Conservation (phyloP, 1,140 invertebrate species). For the Arion vulgaris region DNA sequence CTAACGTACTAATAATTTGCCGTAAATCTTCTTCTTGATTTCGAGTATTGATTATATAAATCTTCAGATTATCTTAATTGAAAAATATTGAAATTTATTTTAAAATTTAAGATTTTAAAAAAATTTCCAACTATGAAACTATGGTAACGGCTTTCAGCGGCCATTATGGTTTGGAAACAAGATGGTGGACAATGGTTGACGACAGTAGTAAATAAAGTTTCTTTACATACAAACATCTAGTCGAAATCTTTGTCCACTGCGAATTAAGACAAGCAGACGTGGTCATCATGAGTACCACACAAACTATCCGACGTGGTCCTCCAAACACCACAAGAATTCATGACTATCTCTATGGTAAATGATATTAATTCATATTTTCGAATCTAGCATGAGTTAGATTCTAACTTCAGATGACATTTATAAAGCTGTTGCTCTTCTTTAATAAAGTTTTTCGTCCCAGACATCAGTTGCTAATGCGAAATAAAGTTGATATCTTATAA, state of each 20-base stretch:
- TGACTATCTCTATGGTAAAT: slow-evolving; percentile 70
- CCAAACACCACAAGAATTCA: slow-evolving; percentile 59
- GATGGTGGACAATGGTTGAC: slow-evolving; percentile 36
- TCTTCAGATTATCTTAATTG: background rate
- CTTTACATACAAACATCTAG: background rate
- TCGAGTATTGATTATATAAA: background rate
- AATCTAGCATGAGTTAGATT: background rate
- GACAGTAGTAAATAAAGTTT: background rate
- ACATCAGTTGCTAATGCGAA: background rate
- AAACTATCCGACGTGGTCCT: slow-evolving; percentile 58
- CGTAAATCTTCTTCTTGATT: background rate
- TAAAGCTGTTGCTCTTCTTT: background rate
- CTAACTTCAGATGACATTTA: background rate
- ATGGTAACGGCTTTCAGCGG: background rate
- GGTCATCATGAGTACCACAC: slow-evolving; percentile 68
- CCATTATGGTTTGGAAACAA: slow-evolving; percentile 29
- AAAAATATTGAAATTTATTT: background rate
- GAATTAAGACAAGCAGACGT: slow-evolving; percentile 75
- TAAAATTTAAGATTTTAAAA: background rate
- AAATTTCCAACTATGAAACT: background rate
- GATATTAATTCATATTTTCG: background rate
- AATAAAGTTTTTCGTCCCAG: background rate
- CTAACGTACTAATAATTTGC: too few species aligned
- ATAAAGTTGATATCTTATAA: background rate
- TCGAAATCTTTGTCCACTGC: background rate